Evolutionary conservation across 2,797 vertebrate genomes (phyloP).

Genomic region (Fundulus diaphanus): DNA sequence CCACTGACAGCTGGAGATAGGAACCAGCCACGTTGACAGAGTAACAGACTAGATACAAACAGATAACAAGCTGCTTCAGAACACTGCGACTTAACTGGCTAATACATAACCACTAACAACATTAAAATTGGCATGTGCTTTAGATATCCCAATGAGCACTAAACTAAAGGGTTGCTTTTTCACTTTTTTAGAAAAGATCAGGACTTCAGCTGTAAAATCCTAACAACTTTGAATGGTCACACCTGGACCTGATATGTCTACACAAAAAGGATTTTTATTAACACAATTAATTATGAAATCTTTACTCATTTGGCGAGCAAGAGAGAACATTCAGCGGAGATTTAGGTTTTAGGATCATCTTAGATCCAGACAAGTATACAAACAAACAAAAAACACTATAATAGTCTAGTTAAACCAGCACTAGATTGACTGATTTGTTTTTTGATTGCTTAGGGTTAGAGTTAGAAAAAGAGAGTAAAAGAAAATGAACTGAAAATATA

Average conservation of each 20-base stretch:
- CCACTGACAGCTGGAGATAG: no score
- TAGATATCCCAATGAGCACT: neutral
- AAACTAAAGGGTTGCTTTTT: neutral
- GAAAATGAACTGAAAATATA: neutral
- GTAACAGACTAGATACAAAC: neutral
- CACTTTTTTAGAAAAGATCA: neutral
- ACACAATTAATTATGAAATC: no score
- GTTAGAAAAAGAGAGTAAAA: neutral
- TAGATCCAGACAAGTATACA: neutral
- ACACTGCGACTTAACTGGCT: neutral
- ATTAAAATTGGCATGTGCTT: neutral
- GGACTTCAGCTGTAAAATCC: neutral
- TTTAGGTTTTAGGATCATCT: neutral
- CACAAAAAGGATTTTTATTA: neutral
- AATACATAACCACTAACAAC: neutral
- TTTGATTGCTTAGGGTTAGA: neutral
- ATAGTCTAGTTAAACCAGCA: neutral
- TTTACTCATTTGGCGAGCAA: neutral
- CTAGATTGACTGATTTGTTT: neutral
- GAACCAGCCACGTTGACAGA: no score
- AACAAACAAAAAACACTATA: neutral
- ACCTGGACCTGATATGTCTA: neutral
- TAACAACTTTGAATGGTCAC: neutral
- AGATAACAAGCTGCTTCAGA: neutral
- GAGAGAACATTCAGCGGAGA: neutral